Conservation (phyloP, 2,888 invertebrate species). For the Folsomia manolachei region DNA sequence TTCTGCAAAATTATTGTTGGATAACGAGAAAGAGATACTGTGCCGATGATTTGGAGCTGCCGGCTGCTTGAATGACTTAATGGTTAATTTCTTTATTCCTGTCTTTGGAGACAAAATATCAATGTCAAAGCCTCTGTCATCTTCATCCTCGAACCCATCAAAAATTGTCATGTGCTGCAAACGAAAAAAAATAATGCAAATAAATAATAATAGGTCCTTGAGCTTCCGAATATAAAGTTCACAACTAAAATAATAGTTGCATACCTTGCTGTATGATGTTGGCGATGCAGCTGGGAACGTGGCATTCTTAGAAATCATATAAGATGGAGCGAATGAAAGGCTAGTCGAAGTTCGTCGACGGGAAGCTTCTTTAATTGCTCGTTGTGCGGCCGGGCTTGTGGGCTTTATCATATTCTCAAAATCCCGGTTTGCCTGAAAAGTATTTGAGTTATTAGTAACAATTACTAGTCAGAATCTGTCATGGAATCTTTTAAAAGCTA, state of each 20-base stretch:
- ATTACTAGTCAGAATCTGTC: too few species aligned
- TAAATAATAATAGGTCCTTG: constrained; percentile 15
- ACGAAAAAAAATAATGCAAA: constrained; percentile 19
- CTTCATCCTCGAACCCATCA: constrained; percentile 80
- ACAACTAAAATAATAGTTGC: neutral
- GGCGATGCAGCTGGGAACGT: constrained; percentile 37
- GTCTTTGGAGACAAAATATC: constrained; percentile 47
- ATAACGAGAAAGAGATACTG: constrained; percentile 1
- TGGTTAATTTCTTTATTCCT: constrained; percentile 43
- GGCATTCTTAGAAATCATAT: constrained; percentile 29
- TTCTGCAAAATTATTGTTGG: neutral
- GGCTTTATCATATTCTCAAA: constrained; percentile 68
- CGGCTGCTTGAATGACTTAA: constrained; percentile 28
- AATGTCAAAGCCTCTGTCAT: constrained; percentile 58
- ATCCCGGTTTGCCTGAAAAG: constrained; percentile 59
- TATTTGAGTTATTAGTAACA: too few species aligned
- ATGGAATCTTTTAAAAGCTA: too few species aligned
- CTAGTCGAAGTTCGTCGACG: constrained; percentile 43
- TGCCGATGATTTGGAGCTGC: constrained; percentile 9
- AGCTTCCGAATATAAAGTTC: too few species aligned
- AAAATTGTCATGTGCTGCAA: constrained; percentile 72
- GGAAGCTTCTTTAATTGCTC: constrained; percentile 60
- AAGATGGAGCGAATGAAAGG: constrained; percentile 13
- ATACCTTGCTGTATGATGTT: constrained; percentile 37
- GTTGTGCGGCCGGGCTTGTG: constrained; percentile 69